Base-by-base conservation (phyloP, 1,140 invertebrate genomes). In the Aporrectodea caliginosa region DNA sequence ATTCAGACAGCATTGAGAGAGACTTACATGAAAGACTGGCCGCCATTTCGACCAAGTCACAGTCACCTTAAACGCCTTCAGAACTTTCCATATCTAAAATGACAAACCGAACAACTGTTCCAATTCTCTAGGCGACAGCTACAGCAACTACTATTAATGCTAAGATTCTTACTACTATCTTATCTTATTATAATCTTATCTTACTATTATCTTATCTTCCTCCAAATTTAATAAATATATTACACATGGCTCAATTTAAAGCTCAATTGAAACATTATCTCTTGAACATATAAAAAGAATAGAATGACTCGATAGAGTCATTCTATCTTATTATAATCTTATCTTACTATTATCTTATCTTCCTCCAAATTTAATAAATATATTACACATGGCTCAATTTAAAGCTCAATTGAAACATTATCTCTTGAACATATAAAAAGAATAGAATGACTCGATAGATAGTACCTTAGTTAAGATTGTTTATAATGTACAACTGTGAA, bases 21-120 rank as follows among this genome's bases (percentile, higher is more conserved):
- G 1, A 80, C 77, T 81, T 82, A 84, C 84, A 79, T 80, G 1
- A 75, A 86, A 78, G n/a, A 79, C 81, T 75, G 86, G 86, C 76
- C 79, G 84, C 33, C 79, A 27, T 32, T 84, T 83, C 73, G 43
- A 81, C 84, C 84, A 87, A 16, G 27, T 68, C 31, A 89, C 43
- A 27, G 75, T 91, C 2, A 96, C 85, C 86, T 94, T 94, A 12
- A 96, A 90, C 14, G 97, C 94, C 88, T 98, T 98, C 81, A 92
- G 94, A 12, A 96, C 92, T 89, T 98, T 98, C 96, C 96, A 98
- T 76, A 96, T 85, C 93, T 97, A 85, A 75, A 88, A 81, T 12
- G 31, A 68, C 2, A 29, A 75, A 33, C 22, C 72, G 14, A 14
- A 68, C 58, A 14, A 68, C 58, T 68, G 27, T 16, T 16, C 27